phyloP scores from a whole-genome alignment of 2,888 invertebrate genomes.

The Criorhina ranunculi region DNA sequence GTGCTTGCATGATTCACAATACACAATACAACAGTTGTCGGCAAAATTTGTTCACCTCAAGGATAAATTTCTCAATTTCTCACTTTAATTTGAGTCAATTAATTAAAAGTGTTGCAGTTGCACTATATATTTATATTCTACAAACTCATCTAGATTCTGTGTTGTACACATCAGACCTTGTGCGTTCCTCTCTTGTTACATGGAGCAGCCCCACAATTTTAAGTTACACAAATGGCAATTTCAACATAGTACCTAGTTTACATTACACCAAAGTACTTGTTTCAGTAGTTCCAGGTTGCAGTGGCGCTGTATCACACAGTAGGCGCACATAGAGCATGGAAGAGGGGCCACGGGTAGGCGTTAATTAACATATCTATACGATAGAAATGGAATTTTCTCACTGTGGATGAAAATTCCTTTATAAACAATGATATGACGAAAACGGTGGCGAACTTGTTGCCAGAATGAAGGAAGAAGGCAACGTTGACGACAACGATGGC shows the following conservation, averaged over 20 bases:
- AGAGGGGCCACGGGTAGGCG: constrained; percentile 48
- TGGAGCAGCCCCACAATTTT: constrained; percentile 32
- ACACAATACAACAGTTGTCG: constrained; percentile 28
- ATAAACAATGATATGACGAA: constrained; percentile 76
- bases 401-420: constrained; percentile 69
- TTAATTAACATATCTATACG: constrained; percentile 77
- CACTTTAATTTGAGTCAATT: constrained; percentile 74
- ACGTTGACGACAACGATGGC: constrained; percentile 24
- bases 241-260: constrained; percentile 61
- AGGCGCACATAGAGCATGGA: not conserved
- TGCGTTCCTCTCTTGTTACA: not conserved
- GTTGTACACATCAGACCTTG: constrained; percentile 44
- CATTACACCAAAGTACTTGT: constrained; percentile 47
- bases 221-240: constrained; percentile 71
- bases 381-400: constrained; percentile 76
- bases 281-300: constrained; percentile 45
- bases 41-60: constrained; percentile 69
- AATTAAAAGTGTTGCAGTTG: constrained; percentile 62
- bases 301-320: constrained; percentile 45
- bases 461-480: constrained; percentile 12
- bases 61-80: constrained; percentile 69
- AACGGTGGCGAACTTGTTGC: constrained; percentile 73
- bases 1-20: constrained; percentile 35
- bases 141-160: constrained; percentile 33
- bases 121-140: constrained; percentile 28